Conservation (phyloP, 2,797 vertebrate genomes). For the Cirrhinus molitorella region DNA sequence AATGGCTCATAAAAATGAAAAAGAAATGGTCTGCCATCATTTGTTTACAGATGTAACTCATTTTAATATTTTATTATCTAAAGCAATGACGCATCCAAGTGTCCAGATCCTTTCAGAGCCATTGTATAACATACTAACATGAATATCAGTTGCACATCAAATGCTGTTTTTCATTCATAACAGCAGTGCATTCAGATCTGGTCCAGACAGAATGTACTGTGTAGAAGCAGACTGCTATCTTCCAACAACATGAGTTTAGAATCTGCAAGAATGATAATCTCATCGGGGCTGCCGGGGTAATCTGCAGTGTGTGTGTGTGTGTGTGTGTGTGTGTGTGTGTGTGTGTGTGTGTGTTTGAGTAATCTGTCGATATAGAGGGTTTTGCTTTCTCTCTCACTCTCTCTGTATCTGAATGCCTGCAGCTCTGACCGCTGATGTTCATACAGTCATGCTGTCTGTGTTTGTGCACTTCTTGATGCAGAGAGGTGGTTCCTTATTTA, state of each 20-base stretch:
- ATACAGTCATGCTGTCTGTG: slow-evolving; percentile 6
- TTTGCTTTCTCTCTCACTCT: slow-evolving; percentile 42
- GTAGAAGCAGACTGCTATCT: slow-evolving; percentile 25
- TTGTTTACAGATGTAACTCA: background rate
- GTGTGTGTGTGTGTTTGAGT: slow-evolving; percentile 34
- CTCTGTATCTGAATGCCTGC: slow-evolving; percentile 39
- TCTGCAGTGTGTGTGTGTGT: slow-evolving; percentile 32
- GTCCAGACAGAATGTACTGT: background rate
- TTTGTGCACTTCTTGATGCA: slow-evolving; percentile 19
- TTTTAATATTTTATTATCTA: background rate
- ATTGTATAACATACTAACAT: background rate
- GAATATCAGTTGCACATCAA: background rate
- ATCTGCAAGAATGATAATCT: slow-evolving; percentile 44
- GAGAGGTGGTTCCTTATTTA: background rate
- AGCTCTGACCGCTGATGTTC: slow-evolving; percentile 27
- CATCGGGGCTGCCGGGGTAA: slow-evolving; percentile 33
- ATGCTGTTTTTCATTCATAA: background rate
- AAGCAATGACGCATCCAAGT: background rate
- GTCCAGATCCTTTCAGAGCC: background rate
- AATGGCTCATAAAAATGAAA: background rate
- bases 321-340: slow-evolving; percentile 30
- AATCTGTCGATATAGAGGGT: slow-evolving; percentile 39
- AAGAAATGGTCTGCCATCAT: background rate
- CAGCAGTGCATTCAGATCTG: background rate
- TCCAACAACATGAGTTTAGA: slow-evolving; percentile 39